These are phyloP conservation scores for Sitodiplosis mosellana DNA, from an alignment of 1,140 invertebrate species.

Conservation along the genomic window DNA sequence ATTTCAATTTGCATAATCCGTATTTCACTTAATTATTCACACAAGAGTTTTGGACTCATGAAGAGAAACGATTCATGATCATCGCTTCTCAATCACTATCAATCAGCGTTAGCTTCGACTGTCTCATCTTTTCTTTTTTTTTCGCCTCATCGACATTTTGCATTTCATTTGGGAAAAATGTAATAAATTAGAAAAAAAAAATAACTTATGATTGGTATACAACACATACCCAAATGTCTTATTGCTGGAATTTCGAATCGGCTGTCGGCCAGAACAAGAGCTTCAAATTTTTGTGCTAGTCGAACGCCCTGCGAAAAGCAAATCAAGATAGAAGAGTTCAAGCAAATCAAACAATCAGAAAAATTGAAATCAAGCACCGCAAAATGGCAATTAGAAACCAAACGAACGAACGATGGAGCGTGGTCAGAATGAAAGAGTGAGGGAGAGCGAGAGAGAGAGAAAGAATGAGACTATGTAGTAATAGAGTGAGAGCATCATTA, in stretches of 20 bases:
- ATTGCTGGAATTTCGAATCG: constrained; percentile 81
- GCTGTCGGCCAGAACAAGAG: constrained; percentile 54
- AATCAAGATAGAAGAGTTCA: background rate
- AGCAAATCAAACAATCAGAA: background rate
- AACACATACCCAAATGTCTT: constrained; percentile 54
- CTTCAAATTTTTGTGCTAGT: constrained; percentile 80
- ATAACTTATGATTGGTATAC: background rate
- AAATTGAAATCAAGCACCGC: background rate
- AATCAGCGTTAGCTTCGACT: background rate
- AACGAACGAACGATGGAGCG: background rate
- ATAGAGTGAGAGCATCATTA: constrained; percentile 1
- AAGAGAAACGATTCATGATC: too few relatives aligned
- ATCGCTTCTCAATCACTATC: too few relatives aligned
- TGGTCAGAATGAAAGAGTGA: too few relatives aligned
- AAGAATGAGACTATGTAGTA: too few relatives aligned
- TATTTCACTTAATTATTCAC: too few relatives aligned
- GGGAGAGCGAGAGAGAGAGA: too few relatives aligned
- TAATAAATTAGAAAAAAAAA: background rate
- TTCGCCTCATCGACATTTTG: background rate
- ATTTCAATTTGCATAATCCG: too few relatives aligned
- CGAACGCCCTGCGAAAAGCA: constrained; percentile 40
- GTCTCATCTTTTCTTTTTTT: background rate
- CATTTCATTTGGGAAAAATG: background rate
- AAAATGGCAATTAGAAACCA: background rate
- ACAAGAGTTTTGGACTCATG: too few relatives aligned